Conservation (phyloP, 2,888 invertebrate genomes). For the Mythimna impura region DNA sequence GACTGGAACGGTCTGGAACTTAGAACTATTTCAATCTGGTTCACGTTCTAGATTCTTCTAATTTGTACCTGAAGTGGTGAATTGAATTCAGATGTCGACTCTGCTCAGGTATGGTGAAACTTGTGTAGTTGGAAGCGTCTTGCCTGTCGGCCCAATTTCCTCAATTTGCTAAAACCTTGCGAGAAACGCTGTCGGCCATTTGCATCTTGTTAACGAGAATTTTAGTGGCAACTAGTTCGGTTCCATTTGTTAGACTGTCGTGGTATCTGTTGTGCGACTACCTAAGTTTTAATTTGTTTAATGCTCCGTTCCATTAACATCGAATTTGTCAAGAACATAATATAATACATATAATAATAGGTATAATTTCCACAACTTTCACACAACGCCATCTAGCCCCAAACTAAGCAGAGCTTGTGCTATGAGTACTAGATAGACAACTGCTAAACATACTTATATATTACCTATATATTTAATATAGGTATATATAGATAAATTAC, state of each 20-base stretch:
- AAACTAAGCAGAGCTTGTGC: too few species aligned
- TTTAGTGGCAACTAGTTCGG: slow-evolving; percentile 46
- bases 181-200: slow-evolving; percentile 43
- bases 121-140: slow-evolving; percentile 39
- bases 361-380: too few species aligned
- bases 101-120: slow-evolving; percentile 39
- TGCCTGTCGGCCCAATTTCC: slow-evolving; percentile 59
- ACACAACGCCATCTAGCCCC: too few species aligned
- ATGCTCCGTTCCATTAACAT: neutral
- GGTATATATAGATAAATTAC: too few species aligned
- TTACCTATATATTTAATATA: too few species aligned
- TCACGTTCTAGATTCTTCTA: slow-evolving; percentile 61
- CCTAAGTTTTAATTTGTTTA: neutral
- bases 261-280: slow-evolving; percentile 9
- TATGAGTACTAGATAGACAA: too few species aligned
- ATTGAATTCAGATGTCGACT: slow-evolving; percentile 57
- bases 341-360: too few species aligned
- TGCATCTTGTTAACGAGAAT: slow-evolving; percentile 60
- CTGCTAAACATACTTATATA: too few species aligned
- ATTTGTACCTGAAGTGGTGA: slow-evolving; percentile 60
- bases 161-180: slow-evolving; percentile 54
- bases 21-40: slow-evolving; percentile 62
- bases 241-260: slow-evolving; percentile 19
- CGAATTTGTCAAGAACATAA: neutral
- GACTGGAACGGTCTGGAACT: slow-evolving; percentile 19